These are phyloP conservation scores for Natrix natrix DNA, from an alignment of 2,797 vertebrate genomes.

Conservation along the genomic window DNA sequence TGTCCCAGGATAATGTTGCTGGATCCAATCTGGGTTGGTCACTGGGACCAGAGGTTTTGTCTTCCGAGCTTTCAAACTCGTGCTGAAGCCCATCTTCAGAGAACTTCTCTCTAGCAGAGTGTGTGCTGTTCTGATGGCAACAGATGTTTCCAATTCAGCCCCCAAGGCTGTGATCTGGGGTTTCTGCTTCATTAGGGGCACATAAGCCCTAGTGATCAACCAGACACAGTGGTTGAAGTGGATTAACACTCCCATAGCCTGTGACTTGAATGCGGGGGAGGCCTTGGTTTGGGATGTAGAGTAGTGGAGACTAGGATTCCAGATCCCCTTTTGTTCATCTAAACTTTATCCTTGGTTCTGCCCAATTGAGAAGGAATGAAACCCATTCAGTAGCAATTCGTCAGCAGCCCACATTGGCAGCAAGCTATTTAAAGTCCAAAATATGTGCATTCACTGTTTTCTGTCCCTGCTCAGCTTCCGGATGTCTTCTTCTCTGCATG, in stretches of 20 bases:
- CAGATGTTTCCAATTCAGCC: not conserved
- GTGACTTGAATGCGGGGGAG: not conserved
- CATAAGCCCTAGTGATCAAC: not conserved
- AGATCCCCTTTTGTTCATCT: not conserved
- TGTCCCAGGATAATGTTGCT: too few species aligned
- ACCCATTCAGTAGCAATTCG: not conserved
- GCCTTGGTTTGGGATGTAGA: not conserved
- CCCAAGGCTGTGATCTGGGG: not conserved
- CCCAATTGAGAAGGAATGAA: not conserved
- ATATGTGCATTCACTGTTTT: not conserved
- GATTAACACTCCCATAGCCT: not conserved
- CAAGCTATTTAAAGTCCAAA: not conserved
- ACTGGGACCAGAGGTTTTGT: too few species aligned
- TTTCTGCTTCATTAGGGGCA: not conserved
- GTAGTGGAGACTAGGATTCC: not conserved
- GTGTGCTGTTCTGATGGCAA: not conserved
- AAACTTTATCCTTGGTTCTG: not conserved
- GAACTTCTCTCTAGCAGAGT: not conserved
- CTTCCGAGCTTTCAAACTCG: not conserved
- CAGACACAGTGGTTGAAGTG: not conserved
- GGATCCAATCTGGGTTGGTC: too few species aligned
- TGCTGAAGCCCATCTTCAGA: not conserved
- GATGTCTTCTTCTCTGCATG: not conserved
- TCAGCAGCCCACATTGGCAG: not conserved
- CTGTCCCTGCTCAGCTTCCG: not conserved